These are phyloP conservation scores for Aplodontia rufa DNA, from an alignment of 2,113 vertebrate genomes.

Conservation along the genomic window DNA sequence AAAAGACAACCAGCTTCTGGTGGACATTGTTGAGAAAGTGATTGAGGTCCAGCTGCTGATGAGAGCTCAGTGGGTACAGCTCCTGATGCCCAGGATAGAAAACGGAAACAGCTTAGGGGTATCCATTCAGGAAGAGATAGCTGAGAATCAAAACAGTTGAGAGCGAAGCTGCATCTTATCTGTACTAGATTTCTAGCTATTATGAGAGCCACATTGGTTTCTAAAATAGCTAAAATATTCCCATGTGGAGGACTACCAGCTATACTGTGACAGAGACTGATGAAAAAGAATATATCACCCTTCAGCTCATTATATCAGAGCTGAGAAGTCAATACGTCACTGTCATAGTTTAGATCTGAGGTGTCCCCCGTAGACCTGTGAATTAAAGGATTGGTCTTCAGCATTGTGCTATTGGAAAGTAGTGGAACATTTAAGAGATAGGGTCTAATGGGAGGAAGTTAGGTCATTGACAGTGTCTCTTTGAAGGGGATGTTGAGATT, in stretches of 20 bases:
- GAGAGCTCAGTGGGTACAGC: conserved; percentile 98
- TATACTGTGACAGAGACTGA: conserved; percentile 97
- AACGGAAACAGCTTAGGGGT: conserved; percentile 98
- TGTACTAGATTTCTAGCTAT: conserved; percentile 98
- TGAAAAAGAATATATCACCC: conserved; percentile 97
- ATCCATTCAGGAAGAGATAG: conserved; percentile 98
- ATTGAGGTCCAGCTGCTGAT: conserved; percentile 97
- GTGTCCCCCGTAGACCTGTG: no score
- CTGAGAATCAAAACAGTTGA: conserved; percentile 96
- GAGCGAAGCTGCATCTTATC: conserved; percentile 95
- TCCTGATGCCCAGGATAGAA: conserved; percentile 97
- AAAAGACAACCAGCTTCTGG: conserved; percentile 95
- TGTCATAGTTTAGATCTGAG: background rate
- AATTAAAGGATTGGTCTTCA: background rate
- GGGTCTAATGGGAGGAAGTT: background rate
- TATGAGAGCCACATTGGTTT: conserved; percentile 96
- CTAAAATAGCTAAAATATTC: conserved; percentile 98
- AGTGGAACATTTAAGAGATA: background rate
- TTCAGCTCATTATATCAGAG: conserved; percentile 96
- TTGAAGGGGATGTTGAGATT: background rate
- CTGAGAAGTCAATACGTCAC: conserved; percentile 93
- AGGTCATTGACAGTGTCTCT: background rate
- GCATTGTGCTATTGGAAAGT: background rate
- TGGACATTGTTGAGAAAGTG: conserved; percentile 96
- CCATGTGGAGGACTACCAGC: conserved; percentile 97